These are phyloP conservation scores for Scaptodrosophila lebanonensis DNA, from an alignment of 1,140 invertebrate genomes.

Conservation along the genomic window DNA sequence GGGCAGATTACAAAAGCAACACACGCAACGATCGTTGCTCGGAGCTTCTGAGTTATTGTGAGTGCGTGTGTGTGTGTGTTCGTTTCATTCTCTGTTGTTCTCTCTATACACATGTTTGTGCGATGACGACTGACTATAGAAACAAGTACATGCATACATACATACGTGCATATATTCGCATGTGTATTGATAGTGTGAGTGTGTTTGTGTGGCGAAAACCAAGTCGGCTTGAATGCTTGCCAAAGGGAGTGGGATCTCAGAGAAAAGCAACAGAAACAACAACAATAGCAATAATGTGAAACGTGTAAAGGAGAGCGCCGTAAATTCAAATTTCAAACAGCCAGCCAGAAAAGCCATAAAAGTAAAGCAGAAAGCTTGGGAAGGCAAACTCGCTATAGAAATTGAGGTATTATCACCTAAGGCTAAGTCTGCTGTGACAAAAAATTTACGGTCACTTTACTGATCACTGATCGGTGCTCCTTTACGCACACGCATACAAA, in stretches of 20 bases:
- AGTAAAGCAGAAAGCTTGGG: no score
- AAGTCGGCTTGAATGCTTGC: conserved; percentile 51
- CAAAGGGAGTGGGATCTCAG: conserved; percentile 55
- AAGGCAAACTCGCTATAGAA: no score
- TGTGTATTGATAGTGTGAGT: neutral
- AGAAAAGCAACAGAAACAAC: conserved; percentile 16
- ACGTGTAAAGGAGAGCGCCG: conserved; percentile 40
- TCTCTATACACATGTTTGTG: no score
- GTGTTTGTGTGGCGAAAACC: conserved; percentile 9
- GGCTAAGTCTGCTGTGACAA: no score
- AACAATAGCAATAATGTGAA: conserved; percentile 14
- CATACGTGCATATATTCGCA: neutral
- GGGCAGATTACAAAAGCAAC: conserved; percentile 38
- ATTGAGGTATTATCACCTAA: no score
- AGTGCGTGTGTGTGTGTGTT: no score
- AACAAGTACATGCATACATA: neutral
- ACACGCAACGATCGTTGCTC: conserved; percentile 26
- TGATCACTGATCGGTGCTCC: no score
- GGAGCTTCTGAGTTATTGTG: no score
- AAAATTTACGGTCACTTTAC: no score
- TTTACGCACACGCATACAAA: conserved; percentile 3
- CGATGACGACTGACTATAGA: no score
- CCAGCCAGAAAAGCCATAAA: conserved; percentile 18
- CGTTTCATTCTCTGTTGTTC: no score
- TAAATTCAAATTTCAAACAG: conserved; percentile 39